A percentile compares a stretch with the other conserved stretches of the same genome.
phyloP scores from a whole-genome alignment of 2,113 vertebrate species.

The Osmerus mordax region DNA sequence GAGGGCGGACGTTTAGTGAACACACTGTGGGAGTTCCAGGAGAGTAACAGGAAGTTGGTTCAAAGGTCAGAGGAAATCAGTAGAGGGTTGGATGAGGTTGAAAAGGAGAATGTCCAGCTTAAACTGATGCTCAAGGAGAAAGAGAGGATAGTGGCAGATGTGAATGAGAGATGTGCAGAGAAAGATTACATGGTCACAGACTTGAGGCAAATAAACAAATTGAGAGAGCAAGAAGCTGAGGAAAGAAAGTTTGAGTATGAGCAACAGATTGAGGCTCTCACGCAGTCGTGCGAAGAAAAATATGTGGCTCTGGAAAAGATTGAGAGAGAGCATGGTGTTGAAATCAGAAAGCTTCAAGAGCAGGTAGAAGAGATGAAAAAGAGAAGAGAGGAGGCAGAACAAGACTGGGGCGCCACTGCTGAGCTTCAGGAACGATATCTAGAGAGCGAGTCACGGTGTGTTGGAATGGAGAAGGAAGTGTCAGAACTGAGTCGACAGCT shows the following conservation, averaged over 20 bases:
- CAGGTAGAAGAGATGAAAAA: constrained; percentile 12
- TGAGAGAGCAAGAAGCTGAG: neutral
- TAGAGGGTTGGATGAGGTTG: constrained; percentile 17
- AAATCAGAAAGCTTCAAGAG: constrained; percentile 30
- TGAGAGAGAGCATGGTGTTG: constrained; percentile 16
- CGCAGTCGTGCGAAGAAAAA: constrained; percentile 9
- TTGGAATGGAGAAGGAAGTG: no score
- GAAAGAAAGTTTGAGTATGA: constrained; percentile 12
- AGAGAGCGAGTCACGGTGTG: neutral
- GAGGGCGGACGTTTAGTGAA: constrained; percentile 12
- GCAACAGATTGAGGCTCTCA: neutral
- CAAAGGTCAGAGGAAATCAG: constrained; percentile 22
- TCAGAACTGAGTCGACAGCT: no score
- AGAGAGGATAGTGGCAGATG: constrained; percentile 12
- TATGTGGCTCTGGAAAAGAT: constrained; percentile 5
- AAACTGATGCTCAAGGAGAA: constrained; percentile 16
- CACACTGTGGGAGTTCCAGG: constrained; percentile 11
- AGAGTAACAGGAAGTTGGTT: constrained; percentile 21
- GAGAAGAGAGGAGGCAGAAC: constrained; percentile 26
- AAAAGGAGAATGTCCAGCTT: constrained; percentile 13
- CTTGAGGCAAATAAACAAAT: constrained; percentile 1
- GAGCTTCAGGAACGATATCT: constrained; percentile 14
- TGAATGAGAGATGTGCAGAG: constrained; percentile 5
- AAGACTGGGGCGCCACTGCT: constrained; percentile 8
- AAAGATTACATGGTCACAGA: constrained; percentile 18